Conservation (phyloP, 2,888 invertebrate species). For the Rhagium mordax region DNA sequence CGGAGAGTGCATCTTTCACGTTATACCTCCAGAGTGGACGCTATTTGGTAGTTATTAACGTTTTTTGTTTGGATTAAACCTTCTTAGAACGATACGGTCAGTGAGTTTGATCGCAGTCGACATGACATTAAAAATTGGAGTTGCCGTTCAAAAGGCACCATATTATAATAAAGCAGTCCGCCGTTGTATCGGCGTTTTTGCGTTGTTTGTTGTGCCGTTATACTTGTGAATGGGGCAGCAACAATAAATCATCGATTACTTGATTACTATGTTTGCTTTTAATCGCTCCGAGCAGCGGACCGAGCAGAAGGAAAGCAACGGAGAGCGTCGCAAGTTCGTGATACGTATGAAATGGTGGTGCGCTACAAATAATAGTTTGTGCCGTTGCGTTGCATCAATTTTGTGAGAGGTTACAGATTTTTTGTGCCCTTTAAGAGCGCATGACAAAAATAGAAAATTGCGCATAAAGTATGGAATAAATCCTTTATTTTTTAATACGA, state of each 20-base stretch:
- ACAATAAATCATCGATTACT: constrained; percentile 29
- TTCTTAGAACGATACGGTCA: constrained; percentile 28
- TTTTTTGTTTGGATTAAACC: constrained; percentile 26
- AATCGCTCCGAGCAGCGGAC: background rate
- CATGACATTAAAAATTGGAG: constrained; percentile 20
- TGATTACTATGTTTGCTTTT: constrained; percentile 24
- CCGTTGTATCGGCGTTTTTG: constrained; percentile 8
- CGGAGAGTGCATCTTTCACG: background rate
- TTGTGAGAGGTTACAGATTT: no score
- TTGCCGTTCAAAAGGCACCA: background rate
- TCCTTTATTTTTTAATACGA: no score
- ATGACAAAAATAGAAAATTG: no score
- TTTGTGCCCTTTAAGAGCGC: no score
- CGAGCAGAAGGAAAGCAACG: background rate
- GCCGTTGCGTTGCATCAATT: no score
- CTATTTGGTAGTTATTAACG: constrained; percentile 27
- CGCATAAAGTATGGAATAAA: no score
- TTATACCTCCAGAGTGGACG: constrained; percentile 7
- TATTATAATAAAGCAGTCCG: constrained; percentile 6
- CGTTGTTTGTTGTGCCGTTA: constrained; percentile 23
- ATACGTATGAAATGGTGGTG: no score
- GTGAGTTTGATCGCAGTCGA: constrained; percentile 1
- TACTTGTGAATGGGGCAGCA: constrained; percentile 19
- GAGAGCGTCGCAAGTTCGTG: no score
- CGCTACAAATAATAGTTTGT: no score